Percentiles rank a stretch among this genome's conserved stretches.
These are phyloP conservation scores for Sturnira hondurensis DNA, from an alignment of 2,113 vertebrate genomes.

Conservation along the genomic window DNA sequence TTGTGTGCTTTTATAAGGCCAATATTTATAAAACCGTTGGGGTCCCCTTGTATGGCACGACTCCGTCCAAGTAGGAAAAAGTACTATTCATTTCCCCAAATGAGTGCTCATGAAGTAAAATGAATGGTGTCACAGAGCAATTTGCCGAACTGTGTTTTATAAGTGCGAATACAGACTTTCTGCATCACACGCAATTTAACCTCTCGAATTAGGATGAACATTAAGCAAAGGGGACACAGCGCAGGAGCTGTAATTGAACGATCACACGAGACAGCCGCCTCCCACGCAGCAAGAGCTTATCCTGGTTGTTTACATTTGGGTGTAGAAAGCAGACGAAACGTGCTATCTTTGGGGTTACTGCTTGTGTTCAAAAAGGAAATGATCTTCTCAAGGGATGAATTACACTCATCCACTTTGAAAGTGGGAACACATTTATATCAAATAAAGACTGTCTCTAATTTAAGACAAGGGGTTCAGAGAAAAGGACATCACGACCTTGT, in stretches of 20 bases:
- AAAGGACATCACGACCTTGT: neutral
- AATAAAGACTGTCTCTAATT: conserved; percentile 23
- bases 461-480: neutral
- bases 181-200: conserved; percentile 42
- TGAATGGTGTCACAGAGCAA: conserved; percentile 57
- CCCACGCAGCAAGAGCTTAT: conserved; percentile 64
- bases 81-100: conserved; percentile 22
- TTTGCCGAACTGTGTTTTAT: conserved; percentile 61
- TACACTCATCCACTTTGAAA: conserved; percentile 20
- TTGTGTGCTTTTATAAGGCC: neutral
- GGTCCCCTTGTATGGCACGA: neutral
- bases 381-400: conserved; percentile 40
- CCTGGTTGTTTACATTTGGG: conserved; percentile 64
- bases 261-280: conserved; percentile 54
- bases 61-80: neutral
- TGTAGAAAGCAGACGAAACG: conserved; percentile 57
- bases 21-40: neutral
- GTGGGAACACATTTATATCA: conserved; percentile 19
- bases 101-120: conserved; percentile 37
- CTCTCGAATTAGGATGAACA: conserved; percentile 61
- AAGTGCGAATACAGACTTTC: conserved; percentile 62
- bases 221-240: conserved; percentile 44
- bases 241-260: conserved; percentile 59
- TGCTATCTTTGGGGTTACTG: conserved; percentile 49
- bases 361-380: conserved; percentile 35